Percentiles rank a stretch among this genome's conserved stretches.
These are phyloP conservation scores for Ramphastos sulfuratus DNA, from an alignment of 2,113 vertebrate species.

Conservation along the genomic window DNA sequence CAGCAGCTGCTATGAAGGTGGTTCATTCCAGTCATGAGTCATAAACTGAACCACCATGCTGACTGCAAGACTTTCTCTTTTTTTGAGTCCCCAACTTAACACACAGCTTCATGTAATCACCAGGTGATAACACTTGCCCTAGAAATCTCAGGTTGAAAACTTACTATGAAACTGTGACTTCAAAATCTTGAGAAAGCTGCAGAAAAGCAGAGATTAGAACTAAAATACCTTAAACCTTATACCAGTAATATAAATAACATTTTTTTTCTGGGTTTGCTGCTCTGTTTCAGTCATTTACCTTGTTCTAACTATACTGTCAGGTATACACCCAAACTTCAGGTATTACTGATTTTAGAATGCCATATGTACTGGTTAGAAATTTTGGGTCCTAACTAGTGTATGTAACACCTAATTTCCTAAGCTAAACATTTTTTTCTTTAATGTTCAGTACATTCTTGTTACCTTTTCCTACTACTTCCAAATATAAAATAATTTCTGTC, in stretches of 20 bases:
- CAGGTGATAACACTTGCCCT: neutral
- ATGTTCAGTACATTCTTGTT: constrained; percentile 3
- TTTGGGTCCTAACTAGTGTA: neutral
- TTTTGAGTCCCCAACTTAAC: neutral
- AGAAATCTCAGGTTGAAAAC: neutral
- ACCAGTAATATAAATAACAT: neutral
- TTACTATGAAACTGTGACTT: neutral
- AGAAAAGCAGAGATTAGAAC: neutral
- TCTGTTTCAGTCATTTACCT: neutral
- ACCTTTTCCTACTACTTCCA: neutral
- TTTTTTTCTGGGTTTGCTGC: neutral
- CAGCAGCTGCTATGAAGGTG: neutral
- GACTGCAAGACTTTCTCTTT: neutral
- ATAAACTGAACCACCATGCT: neutral
- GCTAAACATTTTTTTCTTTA: neutral
- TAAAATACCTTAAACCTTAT: neutral
- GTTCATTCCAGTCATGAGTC: neutral
- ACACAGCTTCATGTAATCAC: neutral
- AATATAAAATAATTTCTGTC: neutral
- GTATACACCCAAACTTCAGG: neutral
- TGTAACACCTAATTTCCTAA: neutral
- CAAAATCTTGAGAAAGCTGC: neutral
- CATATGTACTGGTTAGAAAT: neutral
- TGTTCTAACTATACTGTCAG: neutral
- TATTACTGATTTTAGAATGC: neutral